These are phyloP conservation scores for Myotis pilosus DNA, from an alignment of 2,797 vertebrate genomes.

Conservation along the genomic window DNA sequence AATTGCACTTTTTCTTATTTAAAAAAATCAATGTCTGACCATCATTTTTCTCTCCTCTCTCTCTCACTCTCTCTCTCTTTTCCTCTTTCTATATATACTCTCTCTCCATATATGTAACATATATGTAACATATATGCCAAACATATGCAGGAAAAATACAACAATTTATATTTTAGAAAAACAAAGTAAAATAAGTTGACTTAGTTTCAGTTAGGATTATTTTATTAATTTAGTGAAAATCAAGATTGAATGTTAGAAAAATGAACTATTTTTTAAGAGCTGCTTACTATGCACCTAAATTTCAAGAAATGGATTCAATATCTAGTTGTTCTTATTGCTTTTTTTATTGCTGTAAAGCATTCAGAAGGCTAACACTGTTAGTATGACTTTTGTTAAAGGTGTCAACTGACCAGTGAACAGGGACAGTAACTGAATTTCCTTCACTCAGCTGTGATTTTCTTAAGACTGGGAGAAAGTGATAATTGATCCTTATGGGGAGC, in stretches of 20 bases:
- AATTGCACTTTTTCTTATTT: background rate
- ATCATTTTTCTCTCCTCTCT: background rate
- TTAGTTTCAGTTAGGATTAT: background rate
- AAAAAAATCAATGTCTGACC: background rate
- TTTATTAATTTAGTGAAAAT: background rate
- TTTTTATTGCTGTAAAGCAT: background rate
- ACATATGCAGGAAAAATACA: background rate
- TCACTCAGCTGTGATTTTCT: background rate
- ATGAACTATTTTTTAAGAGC: background rate
- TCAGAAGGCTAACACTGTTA: background rate
- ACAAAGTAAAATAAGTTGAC: background rate
- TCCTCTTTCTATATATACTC: background rate
- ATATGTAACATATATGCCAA: background rate
- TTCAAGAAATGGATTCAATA: background rate
- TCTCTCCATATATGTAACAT: background rate
- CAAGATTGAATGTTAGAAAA: background rate
- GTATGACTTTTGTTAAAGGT: background rate
- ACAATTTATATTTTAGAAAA: background rate
- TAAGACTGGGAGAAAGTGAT: background rate
- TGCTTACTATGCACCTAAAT: background rate
- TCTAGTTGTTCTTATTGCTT: background rate
- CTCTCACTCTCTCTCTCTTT: background rate
- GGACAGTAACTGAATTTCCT: background rate
- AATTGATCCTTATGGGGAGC: background rate
- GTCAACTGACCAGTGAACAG: fast-evolving